Evolutionary conservation across 2,888 invertebrate species (phyloP), one percentile per base, ranked within the genome.

Genomic region (Drosophila heteroneura): DNA sequence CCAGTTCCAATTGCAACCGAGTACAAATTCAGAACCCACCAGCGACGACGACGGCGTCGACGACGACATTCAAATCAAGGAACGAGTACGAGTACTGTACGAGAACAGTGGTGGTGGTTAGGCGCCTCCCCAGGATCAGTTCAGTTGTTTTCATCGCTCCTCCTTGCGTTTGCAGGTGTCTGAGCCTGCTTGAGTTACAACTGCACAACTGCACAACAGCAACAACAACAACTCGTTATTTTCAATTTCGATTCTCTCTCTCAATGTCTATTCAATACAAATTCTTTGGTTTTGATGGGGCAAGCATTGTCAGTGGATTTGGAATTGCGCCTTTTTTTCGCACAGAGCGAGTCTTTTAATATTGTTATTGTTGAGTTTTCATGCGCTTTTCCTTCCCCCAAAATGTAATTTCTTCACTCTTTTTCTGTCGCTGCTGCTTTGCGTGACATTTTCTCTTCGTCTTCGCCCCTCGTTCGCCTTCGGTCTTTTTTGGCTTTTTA

Each of bases 21-120:
- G 63, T 70, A 59, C 67, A 76, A 84, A 82, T 78, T 82, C 81
- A 89, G 83, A 86, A 84, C 89, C 85, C 91, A 88, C 82, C 88
- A 54, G 64, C 71, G 82, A 72, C 89, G 88, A 91, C 92, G n/a
- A n/a, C 51, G 28, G 28, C 51, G 51, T 82, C 87, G 54, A 64
- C 71, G 81, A 77, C 89, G 89, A 91, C 92, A 92, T 93, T 91
- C 93, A 92, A 92, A 84, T 83, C 72, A 74, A 69, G 54, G 59
- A 66, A 51, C 77, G 39, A 52, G 61, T 73, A 71, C 74, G 35
- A 52, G 64, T 73, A 71, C 74, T 82, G 74, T 76, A 64, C 70
- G 79, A 78, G 70, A 62, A 60, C 60, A 71, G 69, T 72, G 22
- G 51, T 64, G 69, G 66, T 72, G 33, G 51, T 64, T 63, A 74